A percentile compares a stretch with the other conserved stretches of the same genome.
Evolutionary conservation across 1,140 invertebrate genomes (phyloP).

Genomic region (Lordiphosa clarofinis): DNA sequence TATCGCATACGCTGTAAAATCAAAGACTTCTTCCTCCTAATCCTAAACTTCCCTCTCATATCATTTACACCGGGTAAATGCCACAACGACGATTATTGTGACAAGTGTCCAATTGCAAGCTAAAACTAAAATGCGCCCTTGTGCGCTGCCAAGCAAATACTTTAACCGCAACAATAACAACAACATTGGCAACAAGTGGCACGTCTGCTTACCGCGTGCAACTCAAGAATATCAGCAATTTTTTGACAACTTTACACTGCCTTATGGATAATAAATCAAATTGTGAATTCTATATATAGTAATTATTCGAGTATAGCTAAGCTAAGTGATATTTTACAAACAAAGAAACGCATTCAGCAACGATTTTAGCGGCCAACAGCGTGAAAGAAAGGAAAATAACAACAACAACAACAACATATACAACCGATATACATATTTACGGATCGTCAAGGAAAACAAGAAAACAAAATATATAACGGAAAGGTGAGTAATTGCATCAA

Average conservation of each 20-base stretch:
- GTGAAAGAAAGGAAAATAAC: slow-evolving; percentile 18
- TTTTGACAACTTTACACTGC: slow-evolving; percentile 75
- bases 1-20: slow-evolving; percentile 79
- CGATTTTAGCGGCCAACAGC: slow-evolving; percentile 18
- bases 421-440: slow-evolving; percentile 7
- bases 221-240: slow-evolving; percentile 35
- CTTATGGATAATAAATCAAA: slow-evolving; percentile 53
- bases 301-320: neutral
- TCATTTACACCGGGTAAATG: neutral
- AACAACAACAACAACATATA: neutral
- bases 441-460: slow-evolving; percentile 5
- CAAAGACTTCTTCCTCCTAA: slow-evolving; percentile 37
- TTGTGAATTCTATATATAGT: slow-evolving; percentile 23
- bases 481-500: slow-evolving; percentile 30
- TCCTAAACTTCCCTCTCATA: slow-evolving; percentile 1
- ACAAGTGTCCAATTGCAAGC: slow-evolving; percentile 10
- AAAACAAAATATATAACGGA: slow-evolving; percentile 34
- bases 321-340: slow-evolving; percentile 12
- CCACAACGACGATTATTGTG: neutral
- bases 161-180: no score
- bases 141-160: slow-evolving; percentile 29
- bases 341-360: slow-evolving; percentile 36
- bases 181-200: slow-evolving; percentile 23
- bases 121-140: slow-evolving; percentile 29
- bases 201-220: slow-evolving; percentile 25